A percentile compares a stretch with the other conserved stretches of the same genome.
Evolutionary conservation across 2,113 vertebrate species (phyloP).

Genomic region (Arothron firmamentum): DNA sequence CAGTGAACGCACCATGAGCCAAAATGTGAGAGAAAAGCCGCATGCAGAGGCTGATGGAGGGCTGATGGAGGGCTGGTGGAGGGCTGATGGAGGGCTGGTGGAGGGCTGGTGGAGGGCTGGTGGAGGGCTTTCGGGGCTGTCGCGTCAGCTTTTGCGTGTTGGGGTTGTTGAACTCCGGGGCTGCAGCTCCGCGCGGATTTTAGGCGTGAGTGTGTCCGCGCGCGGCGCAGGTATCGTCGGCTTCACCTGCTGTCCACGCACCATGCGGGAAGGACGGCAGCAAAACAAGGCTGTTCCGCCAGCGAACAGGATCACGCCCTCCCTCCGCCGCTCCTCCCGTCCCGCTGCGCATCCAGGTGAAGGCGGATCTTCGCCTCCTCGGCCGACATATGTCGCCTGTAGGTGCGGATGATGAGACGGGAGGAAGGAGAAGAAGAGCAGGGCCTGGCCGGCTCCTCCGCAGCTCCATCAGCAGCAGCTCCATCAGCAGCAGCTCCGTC

Average conservation of each 20-base stretch:
- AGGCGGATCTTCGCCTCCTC: conserved; percentile 14
- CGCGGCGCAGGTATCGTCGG: not conserved
- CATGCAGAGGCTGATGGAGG: too few relatives aligned
- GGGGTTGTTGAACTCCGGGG: not conserved
- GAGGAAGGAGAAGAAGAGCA: conserved; percentile 4
- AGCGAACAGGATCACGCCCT: too few relatives aligned
- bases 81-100: too few relatives aligned
- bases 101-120: too few relatives aligned
- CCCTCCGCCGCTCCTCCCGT: not conserved
- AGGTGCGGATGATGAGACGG: conserved; percentile 15
- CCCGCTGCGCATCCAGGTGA: conserved; percentile 31
- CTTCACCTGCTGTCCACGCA: conserved; percentile 21
- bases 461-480: conserved; percentile 17
- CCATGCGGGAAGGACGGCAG: not conserved
- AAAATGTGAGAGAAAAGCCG: not conserved
- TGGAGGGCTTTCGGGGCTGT: too few relatives aligned
- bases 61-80: too few relatives aligned
- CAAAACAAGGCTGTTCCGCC: not conserved
- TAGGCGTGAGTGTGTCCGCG: conserved; percentile 11
- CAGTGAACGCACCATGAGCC: conserved; percentile 33
- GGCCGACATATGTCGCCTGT: conserved; percentile 13
- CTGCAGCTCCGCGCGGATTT: not conserved
- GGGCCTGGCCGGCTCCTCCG: conserved; percentile 42
- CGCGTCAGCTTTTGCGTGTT: not conserved
- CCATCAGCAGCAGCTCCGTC: not conserved